Evolutionary conservation across 2,113 vertebrate genomes (phyloP), one percentile per base, ranked within the genome.

Genomic region (Eolophus roseicapilla): DNA sequence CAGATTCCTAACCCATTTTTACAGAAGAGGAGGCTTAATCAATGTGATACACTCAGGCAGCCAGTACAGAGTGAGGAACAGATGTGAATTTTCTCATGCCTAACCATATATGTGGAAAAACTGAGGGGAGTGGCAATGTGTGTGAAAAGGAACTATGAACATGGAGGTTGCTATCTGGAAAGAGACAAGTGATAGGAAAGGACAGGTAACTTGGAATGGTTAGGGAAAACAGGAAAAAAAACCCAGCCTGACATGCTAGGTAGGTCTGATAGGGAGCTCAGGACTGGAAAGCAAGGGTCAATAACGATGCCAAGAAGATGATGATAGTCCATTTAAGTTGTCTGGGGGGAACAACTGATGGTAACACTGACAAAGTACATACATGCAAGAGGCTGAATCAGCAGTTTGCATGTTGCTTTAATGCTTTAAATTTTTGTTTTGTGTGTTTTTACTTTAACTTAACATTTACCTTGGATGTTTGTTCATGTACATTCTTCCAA

Each of bases 171-270:
- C 24, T 23, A 2, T 33, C 9, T 67, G 75, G 27, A 93, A 63
- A 12, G 29, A 65, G 37, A 9, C 5, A 31, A 23, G 17, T 14
- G 28, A 8, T 44, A 28, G 80, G 37, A 53, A 67, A n/a, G 39
- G 28, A 25, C n/a, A 49, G 28, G 23, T 25, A 86, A 9, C 33
- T 83, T 43, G 39, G 28, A 59, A 53, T 11, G 18, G 7, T n/a
- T 74, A 35, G 14, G 27, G 44, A 78, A 84, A 77, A 60, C 7
- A 8, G 18, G 9, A 5, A n/a, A 13, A 50, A 46, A 21, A 19
- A 0, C 1, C 2, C 6, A 24, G 20, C 2, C 9, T 35, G 27
- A 11, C 12, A 5, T 8, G 7, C 5, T 18, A 16, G 24, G 29
- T 53, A 11, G 33, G 17, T 73, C 9, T 69, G 49, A 73, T 28